Evolutionary conservation across 1,140 invertebrate genomes (phyloP).

Genomic region (Megalopta genalis): DNA sequence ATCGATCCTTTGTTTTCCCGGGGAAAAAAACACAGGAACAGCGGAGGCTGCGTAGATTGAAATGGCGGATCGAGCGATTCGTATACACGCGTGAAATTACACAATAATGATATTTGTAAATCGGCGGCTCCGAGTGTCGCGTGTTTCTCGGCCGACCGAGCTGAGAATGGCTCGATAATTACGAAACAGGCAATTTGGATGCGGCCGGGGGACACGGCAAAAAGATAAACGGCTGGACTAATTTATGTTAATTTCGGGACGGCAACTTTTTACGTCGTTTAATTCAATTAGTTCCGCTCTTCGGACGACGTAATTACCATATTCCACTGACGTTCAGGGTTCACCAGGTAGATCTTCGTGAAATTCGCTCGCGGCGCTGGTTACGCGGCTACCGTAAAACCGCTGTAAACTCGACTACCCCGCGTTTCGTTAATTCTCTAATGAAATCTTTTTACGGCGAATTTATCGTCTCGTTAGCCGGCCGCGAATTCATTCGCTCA

Average conservation of each 20-base stretch:
- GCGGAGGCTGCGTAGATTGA: too few relatives aligned
- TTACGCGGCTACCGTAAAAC: background rate
- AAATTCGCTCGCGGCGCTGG: background rate
- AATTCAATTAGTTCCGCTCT: constrained; percentile 70
- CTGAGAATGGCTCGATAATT: background rate
- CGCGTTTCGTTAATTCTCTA: background rate
- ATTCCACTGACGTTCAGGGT: constrained; percentile 42
- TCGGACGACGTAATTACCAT: constrained; percentile 67
- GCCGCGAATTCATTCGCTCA: too few relatives aligned
- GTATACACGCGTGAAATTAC: background rate
- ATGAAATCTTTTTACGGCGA: background rate
- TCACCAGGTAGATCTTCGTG: constrained; percentile 21
- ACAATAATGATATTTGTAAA: constrained; percentile 18
- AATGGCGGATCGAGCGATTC: too few relatives aligned
- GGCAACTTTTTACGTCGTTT: constrained; percentile 66
- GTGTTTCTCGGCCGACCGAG: background rate
- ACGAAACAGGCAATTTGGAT: background rate
- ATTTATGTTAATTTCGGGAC: constrained; percentile 66
- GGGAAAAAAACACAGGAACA: too few relatives aligned
- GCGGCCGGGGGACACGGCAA: constrained; percentile 14
- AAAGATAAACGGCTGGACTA: constrained; percentile 51
- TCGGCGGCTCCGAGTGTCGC: background rate
- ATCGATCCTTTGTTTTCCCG: too few relatives aligned
- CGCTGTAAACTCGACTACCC: too few relatives aligned
- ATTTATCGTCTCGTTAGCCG: too few relatives aligned